Percentiles rank a stretch among this genome's conserved stretches.
Evolutionary conservation across 2,797 vertebrate genomes (phyloP).

Genomic region (Chiroxiphia lanceolata): DNA sequence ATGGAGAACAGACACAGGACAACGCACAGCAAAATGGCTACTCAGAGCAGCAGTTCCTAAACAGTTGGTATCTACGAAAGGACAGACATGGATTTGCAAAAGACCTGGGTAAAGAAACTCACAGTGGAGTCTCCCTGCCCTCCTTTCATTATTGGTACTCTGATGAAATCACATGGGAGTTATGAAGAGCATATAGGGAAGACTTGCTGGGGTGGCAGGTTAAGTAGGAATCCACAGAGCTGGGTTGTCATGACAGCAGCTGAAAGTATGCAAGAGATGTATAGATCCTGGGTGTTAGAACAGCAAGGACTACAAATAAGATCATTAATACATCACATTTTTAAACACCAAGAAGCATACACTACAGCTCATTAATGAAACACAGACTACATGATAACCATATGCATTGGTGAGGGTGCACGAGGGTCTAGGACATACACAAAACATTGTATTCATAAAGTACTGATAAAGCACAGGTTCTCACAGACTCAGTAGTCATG

Average conservation of each 20-base stretch:
- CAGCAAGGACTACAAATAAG: conserved; percentile 39
- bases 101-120: conserved; percentile 59
- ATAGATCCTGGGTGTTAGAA: conserved; percentile 48
- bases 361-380: conserved; percentile 5
- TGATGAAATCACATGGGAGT: conserved; percentile 39
- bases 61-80: conserved; percentile 16
- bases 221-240: conserved; percentile 62
- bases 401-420: background rate
- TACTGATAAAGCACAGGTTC: background rate
- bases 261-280: conserved; percentile 58
- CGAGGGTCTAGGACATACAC: background rate
- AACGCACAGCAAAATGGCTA: conserved; percentile 14
- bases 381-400: background rate
- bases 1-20: conserved; percentile 28
- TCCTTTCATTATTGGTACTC: conserved; percentile 54
- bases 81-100: conserved; percentile 14
- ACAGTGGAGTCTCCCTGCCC: conserved; percentile 62
- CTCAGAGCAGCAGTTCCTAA: conserved; percentile 1
- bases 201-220: conserved; percentile 63
- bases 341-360: conserved; percentile 21
- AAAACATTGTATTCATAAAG: background rate
- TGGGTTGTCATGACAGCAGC: conserved; percentile 69
- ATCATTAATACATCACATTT: conserved; percentile 14
- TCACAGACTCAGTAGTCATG: background rate
- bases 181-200: conserved; percentile 53